Conservation (phyloP, 2,113 vertebrate genomes). For the Eonycteris spelaea region DNA sequence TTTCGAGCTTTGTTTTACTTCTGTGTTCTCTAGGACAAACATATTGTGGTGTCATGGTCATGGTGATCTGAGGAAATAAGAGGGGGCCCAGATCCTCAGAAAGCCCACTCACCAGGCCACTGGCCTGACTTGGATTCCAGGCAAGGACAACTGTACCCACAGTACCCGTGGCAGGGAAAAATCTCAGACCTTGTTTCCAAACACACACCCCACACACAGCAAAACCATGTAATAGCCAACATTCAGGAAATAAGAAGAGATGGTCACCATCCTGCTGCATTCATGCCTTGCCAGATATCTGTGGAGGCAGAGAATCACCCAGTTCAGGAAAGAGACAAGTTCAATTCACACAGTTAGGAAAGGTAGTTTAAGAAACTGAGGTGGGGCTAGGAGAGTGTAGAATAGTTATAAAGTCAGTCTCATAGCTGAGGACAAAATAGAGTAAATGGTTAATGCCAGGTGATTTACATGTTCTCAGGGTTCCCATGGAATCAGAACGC, state of each 20-base stretch:
- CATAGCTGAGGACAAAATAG: not conserved
- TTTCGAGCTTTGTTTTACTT: not conserved
- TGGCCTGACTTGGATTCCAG: not conserved
- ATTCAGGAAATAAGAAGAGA: not conserved
- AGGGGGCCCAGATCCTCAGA: not conserved
- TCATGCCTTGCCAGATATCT: not conserved
- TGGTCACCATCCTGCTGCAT: too few species aligned
- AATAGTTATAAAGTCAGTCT: not conserved
- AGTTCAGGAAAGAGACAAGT: not conserved
- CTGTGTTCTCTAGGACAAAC: not conserved
- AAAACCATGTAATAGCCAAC: not conserved
- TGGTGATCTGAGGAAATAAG: not conserved
- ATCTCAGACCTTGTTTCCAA: not conserved
- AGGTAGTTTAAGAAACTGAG: not conserved
- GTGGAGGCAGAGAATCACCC: not conserved
- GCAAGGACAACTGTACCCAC: not conserved
- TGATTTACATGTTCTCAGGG: not conserved
- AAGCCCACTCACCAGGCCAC: not conserved
- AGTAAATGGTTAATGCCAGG: not conserved
- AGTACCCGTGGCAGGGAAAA: not conserved
- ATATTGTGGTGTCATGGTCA: not conserved
- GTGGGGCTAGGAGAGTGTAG: rapidly evolving
- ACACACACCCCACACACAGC: not conserved
- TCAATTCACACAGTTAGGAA: not conserved
- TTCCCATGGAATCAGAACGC: not conserved